Evolutionary conservation across 2,888 invertebrate genomes (phyloP).

Genomic region (Frankliniella fusca): DNA sequence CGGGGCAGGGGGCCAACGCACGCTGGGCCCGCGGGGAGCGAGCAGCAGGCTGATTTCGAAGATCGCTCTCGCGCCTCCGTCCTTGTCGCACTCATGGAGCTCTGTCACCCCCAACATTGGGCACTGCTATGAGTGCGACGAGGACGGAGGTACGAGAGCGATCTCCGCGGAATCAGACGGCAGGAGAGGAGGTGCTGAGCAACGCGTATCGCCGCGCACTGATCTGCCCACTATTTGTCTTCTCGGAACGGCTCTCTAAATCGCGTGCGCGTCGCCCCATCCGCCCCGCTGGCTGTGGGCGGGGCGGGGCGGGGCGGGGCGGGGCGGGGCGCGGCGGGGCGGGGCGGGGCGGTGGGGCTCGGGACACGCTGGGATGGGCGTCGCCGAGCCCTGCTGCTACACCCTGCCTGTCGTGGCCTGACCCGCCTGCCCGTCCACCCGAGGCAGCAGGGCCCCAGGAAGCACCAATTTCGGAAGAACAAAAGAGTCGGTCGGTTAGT

Average conservation of each 20-base stretch:
- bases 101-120: too few relatives aligned
- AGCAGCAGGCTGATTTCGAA: too few relatives aligned
- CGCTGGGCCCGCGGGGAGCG: too few relatives aligned
- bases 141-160: not conserved
- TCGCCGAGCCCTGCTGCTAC: not conserved
- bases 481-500: slow-evolving; percentile 22
- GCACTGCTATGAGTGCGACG: not conserved
- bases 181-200: not conserved
- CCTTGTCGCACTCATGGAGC: too few relatives aligned
- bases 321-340: not conserved
- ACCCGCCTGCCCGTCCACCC: not conserved
- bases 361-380: not conserved
- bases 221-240: slow-evolving; percentile 19
- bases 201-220: not conserved
- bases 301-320: too few relatives aligned
- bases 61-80: too few relatives aligned
- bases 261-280: slow-evolving; percentile 12
- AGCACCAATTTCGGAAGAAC: slow-evolving; percentile 24
- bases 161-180: too few relatives aligned
- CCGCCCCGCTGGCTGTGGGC: too few relatives aligned
- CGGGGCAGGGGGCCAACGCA: too few relatives aligned
- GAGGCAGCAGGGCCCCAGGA: not conserved
- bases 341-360: not conserved
- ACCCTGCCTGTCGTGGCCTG: not conserved
- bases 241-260: slow-evolving; percentile 12